These are phyloP conservation scores for Semnornis frantzii DNA, from an alignment of 2,113 vertebrate genomes.

Conservation along the genomic window DNA sequence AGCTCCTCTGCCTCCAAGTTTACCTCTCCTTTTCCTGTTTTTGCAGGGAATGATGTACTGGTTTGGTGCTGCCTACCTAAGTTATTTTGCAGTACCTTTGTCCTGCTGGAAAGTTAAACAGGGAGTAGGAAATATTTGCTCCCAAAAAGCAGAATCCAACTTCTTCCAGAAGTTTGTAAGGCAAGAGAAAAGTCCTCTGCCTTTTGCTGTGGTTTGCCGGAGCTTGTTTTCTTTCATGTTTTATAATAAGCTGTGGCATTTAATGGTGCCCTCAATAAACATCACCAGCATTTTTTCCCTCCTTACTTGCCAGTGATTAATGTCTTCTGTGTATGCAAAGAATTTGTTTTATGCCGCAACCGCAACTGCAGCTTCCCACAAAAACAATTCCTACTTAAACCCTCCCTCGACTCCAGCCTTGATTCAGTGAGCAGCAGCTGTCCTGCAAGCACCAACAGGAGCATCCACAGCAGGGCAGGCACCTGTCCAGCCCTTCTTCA, in stretches of 20 bases:
- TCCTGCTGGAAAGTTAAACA: neutral
- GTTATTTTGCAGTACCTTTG: neutral
- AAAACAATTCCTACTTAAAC: neutral
- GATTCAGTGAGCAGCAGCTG: neutral
- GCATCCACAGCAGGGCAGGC: neutral
- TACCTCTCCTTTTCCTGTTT: neutral
- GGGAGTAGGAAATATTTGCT: neutral
- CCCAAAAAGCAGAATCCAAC: neutral
- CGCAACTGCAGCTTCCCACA: neutral
- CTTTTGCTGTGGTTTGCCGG: slow-evolving; percentile 16
- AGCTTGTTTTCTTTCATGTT: slow-evolving; percentile 30
- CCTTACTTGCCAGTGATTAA: neutral
- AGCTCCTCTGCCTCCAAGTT: neutral
- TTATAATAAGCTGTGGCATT: slow-evolving; percentile 3
- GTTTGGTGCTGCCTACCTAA: neutral
- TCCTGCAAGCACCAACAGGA: neutral
- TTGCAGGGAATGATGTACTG: neutral
- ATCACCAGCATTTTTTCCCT: slow-evolving; percentile 1
- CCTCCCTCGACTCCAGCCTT: neutral
- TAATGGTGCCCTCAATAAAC: slow-evolving; percentile 1
- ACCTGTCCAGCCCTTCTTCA: neutral
- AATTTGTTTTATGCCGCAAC: slow-evolving; percentile 5
- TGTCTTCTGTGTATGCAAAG: slow-evolving; percentile 7
- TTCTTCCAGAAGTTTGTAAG: neutral
- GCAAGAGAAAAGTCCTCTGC: neutral